Conservation (phyloP, 2,113 vertebrate genomes). For the Catagonus wagneri region DNA sequence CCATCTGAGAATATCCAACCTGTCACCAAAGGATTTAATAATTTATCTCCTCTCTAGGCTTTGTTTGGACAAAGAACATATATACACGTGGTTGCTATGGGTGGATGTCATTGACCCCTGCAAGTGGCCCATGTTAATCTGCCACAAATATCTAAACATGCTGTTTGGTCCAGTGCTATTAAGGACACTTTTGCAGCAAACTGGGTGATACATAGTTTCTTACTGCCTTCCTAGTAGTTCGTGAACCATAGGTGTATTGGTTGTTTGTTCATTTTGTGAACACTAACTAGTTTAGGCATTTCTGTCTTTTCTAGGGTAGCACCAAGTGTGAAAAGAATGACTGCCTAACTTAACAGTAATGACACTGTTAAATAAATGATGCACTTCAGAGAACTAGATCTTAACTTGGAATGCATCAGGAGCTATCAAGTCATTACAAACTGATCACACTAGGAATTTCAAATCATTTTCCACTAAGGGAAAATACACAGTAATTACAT, state of each 20-base stretch:
- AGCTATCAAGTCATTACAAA: neutral
- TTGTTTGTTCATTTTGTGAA: constrained; percentile 60
- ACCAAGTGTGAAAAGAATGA: constrained; percentile 62
- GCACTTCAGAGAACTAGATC: constrained; percentile 56
- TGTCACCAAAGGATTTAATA: constrained; percentile 70
- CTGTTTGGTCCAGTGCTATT: constrained; percentile 58
- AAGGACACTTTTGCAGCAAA: constrained; percentile 75
- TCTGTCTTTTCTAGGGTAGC: constrained; percentile 59
- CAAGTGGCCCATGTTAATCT: constrained; percentile 78
- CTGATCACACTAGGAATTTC: neutral
- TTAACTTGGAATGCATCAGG: constrained; percentile 48
- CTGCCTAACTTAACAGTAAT: constrained; percentile 48
- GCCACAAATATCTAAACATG: constrained; percentile 74
- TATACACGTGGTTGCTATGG: constrained; percentile 54
- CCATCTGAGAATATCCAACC: constrained; percentile 72
- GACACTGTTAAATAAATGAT: constrained; percentile 67
- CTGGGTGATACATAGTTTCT: constrained; percentile 69
- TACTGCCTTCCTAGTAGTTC: constrained; percentile 15
- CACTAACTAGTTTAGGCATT: constrained; percentile 21
- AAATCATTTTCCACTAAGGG: constrained; percentile 35
- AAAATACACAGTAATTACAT: neutral
- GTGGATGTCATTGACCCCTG: constrained; percentile 73
- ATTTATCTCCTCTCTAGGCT: constrained; percentile 77
- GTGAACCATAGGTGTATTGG: constrained; percentile 15
- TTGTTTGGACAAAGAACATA: constrained; percentile 53